Percentiles rank a stretch among this genome's conserved stretches.
These are phyloP conservation scores for Apeira syringaria DNA, from an alignment of 2,888 invertebrate species.

Conservation along the genomic window DNA sequence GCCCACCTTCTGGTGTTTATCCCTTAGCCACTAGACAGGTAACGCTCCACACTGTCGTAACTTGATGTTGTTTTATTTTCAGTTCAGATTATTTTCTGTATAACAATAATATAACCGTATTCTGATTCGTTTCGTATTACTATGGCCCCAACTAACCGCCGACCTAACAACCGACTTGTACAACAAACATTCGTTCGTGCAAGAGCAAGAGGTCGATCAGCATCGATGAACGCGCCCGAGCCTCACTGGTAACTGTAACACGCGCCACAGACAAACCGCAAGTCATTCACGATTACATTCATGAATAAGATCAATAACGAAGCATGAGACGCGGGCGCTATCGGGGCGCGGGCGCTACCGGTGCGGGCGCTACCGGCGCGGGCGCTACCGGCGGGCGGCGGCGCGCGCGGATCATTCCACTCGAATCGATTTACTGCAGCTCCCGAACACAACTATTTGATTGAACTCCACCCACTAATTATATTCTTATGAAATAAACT, in stretches of 20 bases:
- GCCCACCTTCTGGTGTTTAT: too few relatives aligned
- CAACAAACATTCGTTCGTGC: too few relatives aligned
- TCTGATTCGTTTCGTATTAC: too few relatives aligned
- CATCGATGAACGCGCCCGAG: not conserved
- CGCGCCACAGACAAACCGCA: constrained; percentile 5
- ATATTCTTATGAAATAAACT: constrained; percentile 81
- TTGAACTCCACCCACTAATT: constrained; percentile 82
- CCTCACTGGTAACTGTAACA: not conserved
- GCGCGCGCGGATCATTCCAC: constrained; percentile 18
- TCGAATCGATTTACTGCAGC: constrained; percentile 52
- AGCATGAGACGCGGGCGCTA: not conserved
- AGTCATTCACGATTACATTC: constrained; percentile 11
- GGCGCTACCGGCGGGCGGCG: not conserved
- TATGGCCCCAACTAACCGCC: too few relatives aligned
- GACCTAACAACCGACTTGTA: too few relatives aligned
- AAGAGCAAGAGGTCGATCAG: not conserved
- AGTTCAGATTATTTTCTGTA: too few relatives aligned
- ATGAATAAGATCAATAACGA: constrained; percentile 9
- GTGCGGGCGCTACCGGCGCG: not conserved
- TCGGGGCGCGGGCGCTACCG: not conserved
- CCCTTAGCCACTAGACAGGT: too few relatives aligned
- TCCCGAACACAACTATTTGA: constrained; percentile 64
- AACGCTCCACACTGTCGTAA: too few relatives aligned
- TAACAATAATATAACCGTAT: too few relatives aligned
- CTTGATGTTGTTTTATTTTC: too few relatives aligned